These are phyloP conservation scores for Ceriagrion tenellum DNA, from an alignment of 2,888 invertebrate genomes.

Conservation along the genomic window DNA sequence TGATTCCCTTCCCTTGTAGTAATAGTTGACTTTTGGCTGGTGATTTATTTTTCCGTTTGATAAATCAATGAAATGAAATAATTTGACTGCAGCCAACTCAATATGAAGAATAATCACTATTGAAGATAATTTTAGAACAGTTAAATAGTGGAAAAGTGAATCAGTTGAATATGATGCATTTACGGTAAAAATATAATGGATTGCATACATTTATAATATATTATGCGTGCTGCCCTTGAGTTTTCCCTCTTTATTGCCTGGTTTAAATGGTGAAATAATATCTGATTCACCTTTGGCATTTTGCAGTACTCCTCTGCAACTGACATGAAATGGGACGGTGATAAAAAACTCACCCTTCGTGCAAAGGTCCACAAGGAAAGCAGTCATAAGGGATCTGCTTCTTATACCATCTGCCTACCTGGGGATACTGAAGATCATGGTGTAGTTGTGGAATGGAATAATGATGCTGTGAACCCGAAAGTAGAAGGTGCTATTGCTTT, in stretches of 20 bases:
- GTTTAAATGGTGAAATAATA: not conserved
- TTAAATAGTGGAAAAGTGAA: too few species aligned
- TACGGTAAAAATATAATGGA: too few species aligned
- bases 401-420: not conserved
- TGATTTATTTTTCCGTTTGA: too few species aligned
- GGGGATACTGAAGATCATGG: constrained; percentile 48
- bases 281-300: not conserved
- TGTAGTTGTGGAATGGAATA: constrained; percentile 3
- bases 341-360: not conserved
- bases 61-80: too few species aligned
- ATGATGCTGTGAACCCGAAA: not conserved
- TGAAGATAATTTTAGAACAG: too few species aligned
- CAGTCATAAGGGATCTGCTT: not conserved
- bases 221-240: not conserved
- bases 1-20: too few species aligned
- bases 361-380: not conserved
- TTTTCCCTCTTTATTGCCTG: not conserved
- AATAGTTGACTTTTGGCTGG: too few species aligned
- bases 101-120: too few species aligned
- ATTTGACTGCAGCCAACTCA: too few species aligned
- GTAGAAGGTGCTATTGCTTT: constrained; percentile 16
- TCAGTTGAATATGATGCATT: too few species aligned
- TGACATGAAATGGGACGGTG: constrained; percentile 22
- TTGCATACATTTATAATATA: too few species aligned
- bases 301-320: constrained; percentile 1